Base-by-base conservation (phyloP, 2,113 vertebrate genomes). In the Anhinga anhinga region DNA sequence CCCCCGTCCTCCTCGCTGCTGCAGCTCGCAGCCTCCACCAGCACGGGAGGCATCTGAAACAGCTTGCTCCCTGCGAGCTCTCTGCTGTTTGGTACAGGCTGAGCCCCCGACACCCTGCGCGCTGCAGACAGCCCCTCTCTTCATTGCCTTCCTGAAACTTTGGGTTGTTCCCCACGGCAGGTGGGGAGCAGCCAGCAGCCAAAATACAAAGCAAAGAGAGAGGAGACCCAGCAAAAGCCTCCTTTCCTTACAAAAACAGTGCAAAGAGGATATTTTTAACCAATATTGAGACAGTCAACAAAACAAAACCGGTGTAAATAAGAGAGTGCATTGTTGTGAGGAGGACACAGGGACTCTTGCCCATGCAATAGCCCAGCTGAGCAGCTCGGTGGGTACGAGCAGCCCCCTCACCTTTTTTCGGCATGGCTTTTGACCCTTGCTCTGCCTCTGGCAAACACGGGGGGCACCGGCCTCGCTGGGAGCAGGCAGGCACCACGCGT, bases 21-120 rank as follows among this genome's bases (percentile, higher is more conserved):
- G 66, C 4, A 8, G 58, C 40, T 95, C 72, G 26, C 49, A 77
- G 84, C 45, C 53, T 74, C 32, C 11, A 1, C 34, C 3, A 5
- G 55, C 34, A 81, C 0, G 0, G 42, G 42, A 29, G 27, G 32
- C 78, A 85, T 7, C 56, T 0, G 1, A 82, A 92, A 32, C 0
- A 0, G 34, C 52, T 87, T 5, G 0, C 15, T 86, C 38, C 79
- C 22, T 8, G 1, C 0, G 5, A 53, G 56, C 32, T 38, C 38
- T 27, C 34, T 52, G 38, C 38, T 78, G 16, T 40, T 47, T 3
- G 14, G 69, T 0, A 56, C 13, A 55, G n/a, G 47, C 73, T 93
- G 61, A 86, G 30, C 36, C 45, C 58, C 56, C 0, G 0, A 16
- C 19, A 81, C 34, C 25, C 76, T 83, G 53, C 13, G 22, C 10